These are phyloP conservation scores for Baccha elongata DNA, from an alignment of 2,888 invertebrate genomes.

Conservation along the genomic window DNA sequence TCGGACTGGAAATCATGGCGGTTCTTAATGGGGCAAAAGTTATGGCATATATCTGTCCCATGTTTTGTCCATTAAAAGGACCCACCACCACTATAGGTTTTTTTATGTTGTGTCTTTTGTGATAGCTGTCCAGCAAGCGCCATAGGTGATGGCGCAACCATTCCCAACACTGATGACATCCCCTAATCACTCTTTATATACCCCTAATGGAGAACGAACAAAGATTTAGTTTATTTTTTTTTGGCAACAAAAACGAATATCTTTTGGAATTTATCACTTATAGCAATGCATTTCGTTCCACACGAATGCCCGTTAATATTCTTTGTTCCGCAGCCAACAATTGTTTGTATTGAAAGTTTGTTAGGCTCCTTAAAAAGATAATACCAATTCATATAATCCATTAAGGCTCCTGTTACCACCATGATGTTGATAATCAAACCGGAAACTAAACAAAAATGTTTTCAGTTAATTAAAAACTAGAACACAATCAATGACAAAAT, in stretches of 20 bases:
- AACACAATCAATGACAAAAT: conserved; percentile 42
- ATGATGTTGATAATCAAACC: conserved; percentile 34
- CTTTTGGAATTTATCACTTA: conserved; percentile 52
- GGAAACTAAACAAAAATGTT: conserved; percentile 43
- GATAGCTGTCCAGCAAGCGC: conserved; percentile 24
- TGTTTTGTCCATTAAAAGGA: conserved; percentile 30
- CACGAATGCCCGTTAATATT: conserved; percentile 28
- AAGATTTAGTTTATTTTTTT: conserved; percentile 35
- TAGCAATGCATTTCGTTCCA: conserved; percentile 54
- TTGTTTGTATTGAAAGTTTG: conserved; percentile 2
- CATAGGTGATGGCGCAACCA: no score
- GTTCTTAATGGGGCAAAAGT: conserved; percentile 58
- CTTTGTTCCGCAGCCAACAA: not conserved
- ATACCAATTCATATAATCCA: conserved; percentile 3
- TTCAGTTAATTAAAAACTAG: conserved; percentile 60
- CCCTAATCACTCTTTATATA: no score
- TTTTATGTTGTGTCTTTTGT: conserved; percentile 19
- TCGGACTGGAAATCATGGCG: conserved; percentile 54
- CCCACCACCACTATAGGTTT: conserved; percentile 21
- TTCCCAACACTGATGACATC: no score
- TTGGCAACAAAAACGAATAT: conserved; percentile 21
- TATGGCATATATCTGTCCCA: conserved; percentile 22
- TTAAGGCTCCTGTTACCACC: conserved; percentile 1
- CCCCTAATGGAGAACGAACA: conserved; percentile 39
- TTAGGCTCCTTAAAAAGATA: conserved; percentile 2